A percentile compares a stretch with the other conserved stretches of the same genome.
Conservation (phyloP, 2,797 vertebrate species). For the Poeciliopsis paucimaculata region DNA sequence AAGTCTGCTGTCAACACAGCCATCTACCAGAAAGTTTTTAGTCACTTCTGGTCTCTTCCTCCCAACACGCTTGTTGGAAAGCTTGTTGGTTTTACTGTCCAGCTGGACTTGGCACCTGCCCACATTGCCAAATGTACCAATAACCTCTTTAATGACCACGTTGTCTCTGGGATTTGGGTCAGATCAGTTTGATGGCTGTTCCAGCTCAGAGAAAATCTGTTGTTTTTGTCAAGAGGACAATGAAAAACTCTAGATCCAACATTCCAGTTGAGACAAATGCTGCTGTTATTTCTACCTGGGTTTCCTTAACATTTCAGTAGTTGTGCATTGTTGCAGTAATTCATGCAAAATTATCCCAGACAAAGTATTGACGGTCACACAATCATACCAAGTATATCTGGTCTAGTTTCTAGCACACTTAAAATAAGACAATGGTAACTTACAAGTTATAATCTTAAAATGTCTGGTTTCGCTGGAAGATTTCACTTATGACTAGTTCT, state of each 20-base stretch:
- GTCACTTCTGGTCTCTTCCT: not conserved
- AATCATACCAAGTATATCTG: too few species aligned
- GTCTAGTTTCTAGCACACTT: too few species aligned
- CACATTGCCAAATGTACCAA: not conserved
- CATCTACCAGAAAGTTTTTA: not conserved
- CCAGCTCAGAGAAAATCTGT: not conserved
- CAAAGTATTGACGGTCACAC: not conserved
- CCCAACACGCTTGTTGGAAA: not conserved
- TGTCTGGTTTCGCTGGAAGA: too few species aligned
- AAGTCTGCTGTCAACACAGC: not conserved
- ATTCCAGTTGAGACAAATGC: not conserved
- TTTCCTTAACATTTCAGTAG: not conserved
- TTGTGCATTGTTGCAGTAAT: not conserved
- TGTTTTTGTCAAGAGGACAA: not conserved
- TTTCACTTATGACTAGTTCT: too few species aligned
- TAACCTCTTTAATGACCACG: not conserved
- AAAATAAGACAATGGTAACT: too few species aligned
- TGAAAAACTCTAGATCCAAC: not conserved
- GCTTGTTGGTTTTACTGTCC: not conserved
- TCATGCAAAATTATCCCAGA: not conserved
- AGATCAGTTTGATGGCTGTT: too few species aligned
- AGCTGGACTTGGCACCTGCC: not conserved
- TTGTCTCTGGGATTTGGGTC: not conserved
- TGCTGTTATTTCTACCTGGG: not conserved
- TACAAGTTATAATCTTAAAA: too few species aligned